Percentiles rank a stretch among this genome's conserved stretches.
Conservation (phyloP, 2,797 vertebrate species). For the Trachops cirrhosus region DNA sequence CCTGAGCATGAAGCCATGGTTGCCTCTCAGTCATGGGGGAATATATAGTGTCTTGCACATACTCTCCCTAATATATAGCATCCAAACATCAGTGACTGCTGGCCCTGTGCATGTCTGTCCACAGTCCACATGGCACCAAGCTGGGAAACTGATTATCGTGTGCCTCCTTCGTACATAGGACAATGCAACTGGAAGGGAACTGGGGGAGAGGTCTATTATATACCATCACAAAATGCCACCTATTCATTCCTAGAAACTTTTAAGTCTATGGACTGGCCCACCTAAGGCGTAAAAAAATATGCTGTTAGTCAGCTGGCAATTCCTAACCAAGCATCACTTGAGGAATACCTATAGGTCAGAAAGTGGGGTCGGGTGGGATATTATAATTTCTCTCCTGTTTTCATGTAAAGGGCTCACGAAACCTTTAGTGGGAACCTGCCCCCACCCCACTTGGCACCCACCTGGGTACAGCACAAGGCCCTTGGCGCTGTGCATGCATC, state of each 20-base stretch:
- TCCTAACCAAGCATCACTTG: background rate
- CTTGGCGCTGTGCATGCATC: background rate
- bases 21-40: background rate
- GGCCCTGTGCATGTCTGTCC: background rate
- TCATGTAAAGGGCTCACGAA: background rate
- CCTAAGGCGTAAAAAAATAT: background rate
- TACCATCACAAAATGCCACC: background rate
- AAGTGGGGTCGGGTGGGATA: background rate
- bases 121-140: background rate
- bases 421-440: background rate
- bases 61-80: background rate
- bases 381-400: background rate
- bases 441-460: background rate
- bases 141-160: background rate
- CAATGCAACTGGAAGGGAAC: background rate
- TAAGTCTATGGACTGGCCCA: background rate
- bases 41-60: background rate
- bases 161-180: background rate
- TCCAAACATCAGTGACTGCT: background rate
- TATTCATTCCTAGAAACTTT: background rate
- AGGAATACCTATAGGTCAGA: background rate
- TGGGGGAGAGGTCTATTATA: background rate
- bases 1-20: background rate
- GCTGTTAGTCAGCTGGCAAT: background rate
- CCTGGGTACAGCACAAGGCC: background rate